A percentile compares a stretch with the other conserved stretches of the same genome.
These are phyloP conservation scores for Alca torda DNA, from an alignment of 2,797 vertebrate species.

Conservation along the genomic window DNA sequence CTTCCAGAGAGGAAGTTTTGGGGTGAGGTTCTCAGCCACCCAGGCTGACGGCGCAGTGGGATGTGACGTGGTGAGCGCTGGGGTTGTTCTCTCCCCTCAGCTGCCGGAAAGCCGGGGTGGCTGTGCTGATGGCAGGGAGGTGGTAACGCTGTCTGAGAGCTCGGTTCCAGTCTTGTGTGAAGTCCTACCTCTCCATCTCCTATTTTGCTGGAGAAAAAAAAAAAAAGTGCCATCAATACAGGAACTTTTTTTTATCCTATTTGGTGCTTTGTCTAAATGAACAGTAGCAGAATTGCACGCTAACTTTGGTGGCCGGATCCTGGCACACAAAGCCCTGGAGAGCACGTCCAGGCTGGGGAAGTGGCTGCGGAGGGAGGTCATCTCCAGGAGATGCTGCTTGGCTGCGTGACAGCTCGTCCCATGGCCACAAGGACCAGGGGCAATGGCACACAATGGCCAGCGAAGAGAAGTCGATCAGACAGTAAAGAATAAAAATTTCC, in stretches of 20 bases:
- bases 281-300: background rate
- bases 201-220: background rate
- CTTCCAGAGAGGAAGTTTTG: background rate
- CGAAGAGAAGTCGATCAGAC: accelerated
- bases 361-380: background rate
- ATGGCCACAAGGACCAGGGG: background rate
- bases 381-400: background rate
- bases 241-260: background rate
- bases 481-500: background rate
- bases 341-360: background rate
- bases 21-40: background rate
- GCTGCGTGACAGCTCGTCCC: background rate
- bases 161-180: background rate
- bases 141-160: background rate
- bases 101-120: background rate
- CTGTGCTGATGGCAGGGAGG: background rate
- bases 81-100: background rate
- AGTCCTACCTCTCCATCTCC: background rate
- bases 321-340: accelerated
- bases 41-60: background rate
- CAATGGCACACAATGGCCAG: background rate
- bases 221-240: background rate
- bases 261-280: background rate
- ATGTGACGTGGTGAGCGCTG: background rate
- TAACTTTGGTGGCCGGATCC: background rate